Percentiles rank a stretch among this genome's conserved stretches.
Evolutionary conservation across 2,888 invertebrate species (phyloP).

Genomic region (Lepidocyrtinus sp.): DNA sequence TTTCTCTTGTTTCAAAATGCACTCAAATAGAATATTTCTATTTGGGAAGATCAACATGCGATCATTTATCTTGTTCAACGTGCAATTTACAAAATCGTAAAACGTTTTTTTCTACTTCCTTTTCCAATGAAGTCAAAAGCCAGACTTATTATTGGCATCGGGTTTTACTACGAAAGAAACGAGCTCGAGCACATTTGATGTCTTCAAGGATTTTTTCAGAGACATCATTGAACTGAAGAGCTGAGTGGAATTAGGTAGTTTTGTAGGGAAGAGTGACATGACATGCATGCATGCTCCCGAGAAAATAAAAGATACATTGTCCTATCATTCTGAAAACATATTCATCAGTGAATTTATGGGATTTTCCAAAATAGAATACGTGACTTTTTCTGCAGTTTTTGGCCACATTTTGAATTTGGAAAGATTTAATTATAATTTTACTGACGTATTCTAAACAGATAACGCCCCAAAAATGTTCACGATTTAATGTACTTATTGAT

Average conservation of each 20-base stretch:
- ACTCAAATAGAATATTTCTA: background rate
- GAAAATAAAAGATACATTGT: background rate
- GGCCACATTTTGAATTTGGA: too few relatives aligned
- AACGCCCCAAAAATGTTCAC: too few relatives aligned
- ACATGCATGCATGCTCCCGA: background rate
- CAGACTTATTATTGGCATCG: constrained; percentile 1
- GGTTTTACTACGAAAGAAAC: background rate
- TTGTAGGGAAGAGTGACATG: background rate
- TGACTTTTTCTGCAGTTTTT: too few relatives aligned
- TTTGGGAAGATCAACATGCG: constrained; percentile 2
- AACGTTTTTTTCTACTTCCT: background rate
- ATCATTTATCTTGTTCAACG: constrained; percentile 36
- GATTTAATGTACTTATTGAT: too few relatives aligned
- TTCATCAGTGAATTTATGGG: too few relatives aligned
- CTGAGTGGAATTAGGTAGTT: background rate
- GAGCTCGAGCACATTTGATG: background rate
- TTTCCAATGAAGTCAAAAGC: background rate
- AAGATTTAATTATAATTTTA: too few relatives aligned
- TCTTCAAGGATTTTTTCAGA: background rate
- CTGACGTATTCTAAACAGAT: too few relatives aligned
- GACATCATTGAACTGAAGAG: constrained; percentile 2
- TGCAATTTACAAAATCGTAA: constrained; percentile 17
- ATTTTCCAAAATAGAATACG: too few relatives aligned
- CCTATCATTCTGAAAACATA: too few relatives aligned
- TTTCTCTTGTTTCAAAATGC: background rate